Conservation (phyloP, 2,797 vertebrate species). For the Pteronotus mesoamericanus region DNA sequence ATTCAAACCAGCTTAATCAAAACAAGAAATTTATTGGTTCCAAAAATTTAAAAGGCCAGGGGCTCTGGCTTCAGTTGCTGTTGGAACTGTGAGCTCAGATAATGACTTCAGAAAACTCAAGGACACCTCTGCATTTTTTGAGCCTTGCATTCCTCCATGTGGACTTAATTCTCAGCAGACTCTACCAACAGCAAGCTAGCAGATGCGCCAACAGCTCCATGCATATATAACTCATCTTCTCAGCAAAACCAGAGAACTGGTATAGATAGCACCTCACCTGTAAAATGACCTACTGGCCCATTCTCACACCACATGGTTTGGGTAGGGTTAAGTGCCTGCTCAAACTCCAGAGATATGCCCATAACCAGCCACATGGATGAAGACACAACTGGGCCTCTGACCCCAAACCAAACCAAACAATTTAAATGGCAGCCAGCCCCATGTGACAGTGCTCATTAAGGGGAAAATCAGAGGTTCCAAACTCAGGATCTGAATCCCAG, state of each 20-base stretch:
- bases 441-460: neutral
- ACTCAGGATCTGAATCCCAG: neutral
- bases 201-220: neutral
- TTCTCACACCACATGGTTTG: neutral
- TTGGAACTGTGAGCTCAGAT: neutral
- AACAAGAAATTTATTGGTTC: neutral
- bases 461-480: neutral
- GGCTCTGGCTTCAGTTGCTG: neutral
- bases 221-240: neutral
- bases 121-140: neutral
- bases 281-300: neutral
- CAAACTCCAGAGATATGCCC: neutral
- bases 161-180: neutral
- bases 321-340: neutral
- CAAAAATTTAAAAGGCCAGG: neutral
- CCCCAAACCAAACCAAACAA: neutral
- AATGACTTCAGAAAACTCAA: neutral
- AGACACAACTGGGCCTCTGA: neutral
- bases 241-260: neutral
- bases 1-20: neutral
- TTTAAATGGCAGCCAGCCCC: neutral
- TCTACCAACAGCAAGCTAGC: neutral
- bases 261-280: neutral
- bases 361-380: neutral
- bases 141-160: neutral